Percentiles rank a stretch among this genome's conserved stretches.
Conservation (phyloP, 53 echinoderm and acorn worm genomes). For the Holothuria scabra region DNA sequence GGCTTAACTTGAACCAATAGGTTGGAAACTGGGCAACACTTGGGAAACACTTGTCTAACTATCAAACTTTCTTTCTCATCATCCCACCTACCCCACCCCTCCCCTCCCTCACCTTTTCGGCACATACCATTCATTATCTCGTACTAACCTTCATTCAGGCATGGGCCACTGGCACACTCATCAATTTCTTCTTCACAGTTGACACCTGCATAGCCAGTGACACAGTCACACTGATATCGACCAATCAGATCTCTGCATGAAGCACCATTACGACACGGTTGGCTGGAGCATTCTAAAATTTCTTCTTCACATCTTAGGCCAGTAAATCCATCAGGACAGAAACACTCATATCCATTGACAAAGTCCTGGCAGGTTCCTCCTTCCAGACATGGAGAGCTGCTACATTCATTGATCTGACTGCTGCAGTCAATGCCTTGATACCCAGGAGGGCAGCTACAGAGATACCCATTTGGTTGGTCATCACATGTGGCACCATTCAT, state of each 20-base stretch:
- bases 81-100: not conserved
- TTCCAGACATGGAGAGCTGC: constrained; percentile 74
- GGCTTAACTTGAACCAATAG: no score
- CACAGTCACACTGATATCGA: constrained; percentile 70
- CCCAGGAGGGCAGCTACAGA: constrained; percentile 71
- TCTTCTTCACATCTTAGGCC: constrained; percentile 71
- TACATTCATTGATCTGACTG: constrained; percentile 85
- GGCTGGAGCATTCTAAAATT: constrained; percentile 68
- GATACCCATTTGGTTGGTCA: constrained; percentile 66
- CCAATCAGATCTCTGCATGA: constrained; percentile 71
- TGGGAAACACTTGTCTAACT: no score
- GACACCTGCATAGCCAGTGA: constrained; percentile 65
- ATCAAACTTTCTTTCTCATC: not conserved
- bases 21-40: no score
- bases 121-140: not conserved
- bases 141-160: constrained; percentile 74
- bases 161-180: constrained; percentile 81
- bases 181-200: constrained; percentile 81
- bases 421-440: constrained; percentile 73
- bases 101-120: not conserved
- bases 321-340: constrained; percentile 66
- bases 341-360: constrained; percentile 67
- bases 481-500: constrained; percentile 72
- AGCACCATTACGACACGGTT: constrained; percentile 71
- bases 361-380: constrained; percentile 75